phyloP scores from a whole-genome alignment of 2,797 vertebrate species.

The Euphonia xanthogaster region DNA sequence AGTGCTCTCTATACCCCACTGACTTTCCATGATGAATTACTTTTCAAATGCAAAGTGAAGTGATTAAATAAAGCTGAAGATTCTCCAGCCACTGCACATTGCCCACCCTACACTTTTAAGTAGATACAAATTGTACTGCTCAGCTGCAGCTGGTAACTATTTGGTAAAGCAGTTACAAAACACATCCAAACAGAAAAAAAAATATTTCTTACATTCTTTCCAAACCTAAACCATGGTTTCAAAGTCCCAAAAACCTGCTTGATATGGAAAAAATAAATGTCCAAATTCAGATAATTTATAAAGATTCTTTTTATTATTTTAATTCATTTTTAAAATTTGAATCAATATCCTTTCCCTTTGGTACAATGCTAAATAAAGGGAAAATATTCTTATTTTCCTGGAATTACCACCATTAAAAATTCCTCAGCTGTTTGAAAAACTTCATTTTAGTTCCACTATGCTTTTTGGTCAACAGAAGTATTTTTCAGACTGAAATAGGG shows the following conservation, averaged over 20 bases:
- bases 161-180: background rate
- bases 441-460: background rate
- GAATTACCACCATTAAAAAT: background rate
- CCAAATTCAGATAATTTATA: background rate
- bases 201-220: background rate
- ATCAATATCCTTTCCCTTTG: background rate
- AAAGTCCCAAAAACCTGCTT: background rate
- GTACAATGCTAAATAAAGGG: background rate
- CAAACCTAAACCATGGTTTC: background rate
- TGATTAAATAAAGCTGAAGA: constrained; percentile 81
- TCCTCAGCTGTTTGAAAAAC: background rate
- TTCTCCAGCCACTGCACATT: constrained; percentile 66
- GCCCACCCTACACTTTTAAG: constrained; percentile 53
- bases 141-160: background rate
- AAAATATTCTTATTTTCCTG: background rate
- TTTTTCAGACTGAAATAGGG: background rate
- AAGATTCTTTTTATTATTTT: background rate
- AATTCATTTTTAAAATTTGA: background rate
- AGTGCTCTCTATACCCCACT: constrained; percentile 81
- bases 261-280: background rate
- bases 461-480: background rate
- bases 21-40: constrained; percentile 83
- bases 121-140: constrained; percentile 2
- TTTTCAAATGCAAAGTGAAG: constrained; percentile 84
- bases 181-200: background rate